phyloP scores from a whole-genome alignment of 2,888 invertebrate genomes.

The Nudaria mundana region DNA sequence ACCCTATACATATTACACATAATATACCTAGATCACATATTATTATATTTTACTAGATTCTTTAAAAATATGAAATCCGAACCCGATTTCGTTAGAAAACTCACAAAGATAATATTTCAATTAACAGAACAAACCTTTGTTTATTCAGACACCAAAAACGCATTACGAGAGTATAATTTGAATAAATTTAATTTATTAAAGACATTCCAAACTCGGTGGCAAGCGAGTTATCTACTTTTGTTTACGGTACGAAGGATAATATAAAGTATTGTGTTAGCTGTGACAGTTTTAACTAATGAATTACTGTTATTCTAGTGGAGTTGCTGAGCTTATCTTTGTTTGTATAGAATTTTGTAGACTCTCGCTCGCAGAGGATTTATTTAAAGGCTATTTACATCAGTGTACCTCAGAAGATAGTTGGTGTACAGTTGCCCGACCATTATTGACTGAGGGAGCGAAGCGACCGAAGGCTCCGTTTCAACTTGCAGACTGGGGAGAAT shows the following conservation, averaged over 20 bases:
- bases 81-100: conserved; percentile 15
- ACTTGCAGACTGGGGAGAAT: too few species aligned
- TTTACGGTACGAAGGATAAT: conserved; percentile 11
- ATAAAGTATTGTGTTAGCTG: conserved; percentile 4
- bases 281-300: conserved; percentile 11
- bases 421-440: too few species aligned
- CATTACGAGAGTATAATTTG: conserved; percentile 38
- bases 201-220: conserved; percentile 24
- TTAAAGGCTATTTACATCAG: too few species aligned
- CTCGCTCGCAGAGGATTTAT: too few species aligned
- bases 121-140: conserved; percentile 53
- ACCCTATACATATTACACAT: too few species aligned
- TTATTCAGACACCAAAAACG: conserved; percentile 30
- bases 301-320: neutral
- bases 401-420: neutral
- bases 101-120: conserved; percentile 46
- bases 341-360: neutral
- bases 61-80: neutral
- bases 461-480: too few species aligned
- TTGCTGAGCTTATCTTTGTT: conserved; percentile 1
- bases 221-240: conserved; percentile 32
- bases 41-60: neutral
- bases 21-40: neutral
- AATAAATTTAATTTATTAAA: conserved; percentile 55
- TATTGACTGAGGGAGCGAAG: too few species aligned